Evolutionary conservation across 2,888 invertebrate genomes (phyloP).

Genomic region (Stenurella melanura): DNA sequence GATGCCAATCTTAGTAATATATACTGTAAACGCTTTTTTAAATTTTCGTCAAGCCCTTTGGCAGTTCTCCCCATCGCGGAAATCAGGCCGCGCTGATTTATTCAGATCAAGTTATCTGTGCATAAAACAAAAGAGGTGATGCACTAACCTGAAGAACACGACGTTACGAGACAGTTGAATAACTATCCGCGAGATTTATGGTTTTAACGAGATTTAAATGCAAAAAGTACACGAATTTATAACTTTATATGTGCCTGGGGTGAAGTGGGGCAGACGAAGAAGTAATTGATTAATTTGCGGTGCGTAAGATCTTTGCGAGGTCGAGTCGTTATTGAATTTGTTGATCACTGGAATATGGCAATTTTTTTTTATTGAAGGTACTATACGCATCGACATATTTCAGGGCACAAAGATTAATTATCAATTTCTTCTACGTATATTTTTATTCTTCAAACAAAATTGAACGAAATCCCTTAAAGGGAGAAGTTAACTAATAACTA

Average conservation of each 20-base stretch:
- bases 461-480: too few species aligned
- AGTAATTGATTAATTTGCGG: neutral
- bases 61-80: conserved; percentile 48
- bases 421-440: too few species aligned
- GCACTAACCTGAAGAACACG: conserved; percentile 55
- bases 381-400: too few species aligned
- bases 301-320: neutral
- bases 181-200: conserved; percentile 54
- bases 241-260: conserved; percentile 12
- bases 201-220: conserved; percentile 45
- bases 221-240: conserved; percentile 50
- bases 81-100: conserved; percentile 52
- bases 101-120: conserved; percentile 55
- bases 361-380: too few species aligned
- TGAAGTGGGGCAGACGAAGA: neutral
- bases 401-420: too few species aligned
- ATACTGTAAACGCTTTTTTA: conserved; percentile 34
- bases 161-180: conserved; percentile 57
- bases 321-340: neutral
- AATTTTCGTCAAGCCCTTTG: conserved; percentile 3
- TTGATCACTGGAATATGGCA: too few species aligned
- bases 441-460: too few species aligned
- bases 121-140: conserved; percentile 60
- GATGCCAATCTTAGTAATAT: conserved; percentile 25
- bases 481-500: too few species aligned